These are phyloP conservation scores for Merops nubicus DNA, from an alignment of 2,113 vertebrate species.

Conservation along the genomic window DNA sequence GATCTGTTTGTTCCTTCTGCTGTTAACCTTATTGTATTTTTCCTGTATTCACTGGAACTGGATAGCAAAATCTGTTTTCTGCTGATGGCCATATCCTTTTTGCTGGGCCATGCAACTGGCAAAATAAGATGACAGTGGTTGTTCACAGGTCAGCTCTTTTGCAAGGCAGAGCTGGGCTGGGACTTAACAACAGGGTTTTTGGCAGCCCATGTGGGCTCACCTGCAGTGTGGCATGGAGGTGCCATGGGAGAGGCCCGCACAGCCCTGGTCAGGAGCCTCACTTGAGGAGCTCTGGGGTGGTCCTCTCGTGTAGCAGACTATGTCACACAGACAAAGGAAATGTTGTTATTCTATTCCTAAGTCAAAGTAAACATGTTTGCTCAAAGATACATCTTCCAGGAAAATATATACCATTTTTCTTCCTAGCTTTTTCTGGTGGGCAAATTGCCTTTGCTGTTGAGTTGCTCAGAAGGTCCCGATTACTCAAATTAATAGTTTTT, in stretches of 20 bases:
- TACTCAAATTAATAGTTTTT: neutral
- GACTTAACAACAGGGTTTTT: neutral
- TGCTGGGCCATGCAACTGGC: too few relatives aligned
- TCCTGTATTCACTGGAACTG: too few relatives aligned
- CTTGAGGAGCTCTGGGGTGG: neutral
- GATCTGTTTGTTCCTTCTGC: too few relatives aligned
- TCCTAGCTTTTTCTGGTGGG: neutral
- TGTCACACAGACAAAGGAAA: neutral
- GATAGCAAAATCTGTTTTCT: too few relatives aligned
- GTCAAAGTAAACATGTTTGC: neutral
- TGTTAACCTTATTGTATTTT: too few relatives aligned
- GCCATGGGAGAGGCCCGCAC: neutral
- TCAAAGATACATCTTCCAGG: neutral
- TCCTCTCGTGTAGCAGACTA: neutral
- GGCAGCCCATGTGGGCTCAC: neutral
- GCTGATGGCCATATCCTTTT: too few relatives aligned
- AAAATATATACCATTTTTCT: neutral
- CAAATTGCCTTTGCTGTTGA: neutral
- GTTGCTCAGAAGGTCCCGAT: neutral
- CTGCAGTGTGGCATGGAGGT: neutral
- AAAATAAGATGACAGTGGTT: rapidly evolving
- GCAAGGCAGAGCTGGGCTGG: neutral
- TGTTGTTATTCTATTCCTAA: neutral
- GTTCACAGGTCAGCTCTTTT: neutral
- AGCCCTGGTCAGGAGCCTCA: neutral